These are phyloP conservation scores for Macropus fuliginosus DNA, from an alignment of 2,797 vertebrate species.

Conservation along the genomic window DNA sequence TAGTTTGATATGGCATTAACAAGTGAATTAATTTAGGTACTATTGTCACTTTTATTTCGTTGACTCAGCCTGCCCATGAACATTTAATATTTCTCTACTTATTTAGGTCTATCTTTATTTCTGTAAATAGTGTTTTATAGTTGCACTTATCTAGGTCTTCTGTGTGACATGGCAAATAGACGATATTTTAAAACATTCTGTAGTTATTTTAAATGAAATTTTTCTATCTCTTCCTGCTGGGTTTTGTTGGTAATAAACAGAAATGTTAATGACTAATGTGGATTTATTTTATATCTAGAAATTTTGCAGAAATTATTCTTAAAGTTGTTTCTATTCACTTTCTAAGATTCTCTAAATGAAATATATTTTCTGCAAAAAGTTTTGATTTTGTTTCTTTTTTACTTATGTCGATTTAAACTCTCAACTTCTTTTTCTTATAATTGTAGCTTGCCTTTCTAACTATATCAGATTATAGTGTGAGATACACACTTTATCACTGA, in stretches of 20 bases:
- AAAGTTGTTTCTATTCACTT: background rate
- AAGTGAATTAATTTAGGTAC: background rate
- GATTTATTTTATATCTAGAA: too few relatives aligned
- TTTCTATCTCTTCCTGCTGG: too few relatives aligned
- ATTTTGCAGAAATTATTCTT: background rate
- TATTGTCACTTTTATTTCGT: background rate
- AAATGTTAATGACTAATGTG: too few relatives aligned
- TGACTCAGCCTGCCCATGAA: background rate
- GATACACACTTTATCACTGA: background rate
- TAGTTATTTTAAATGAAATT: too few relatives aligned
- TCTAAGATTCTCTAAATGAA: background rate
- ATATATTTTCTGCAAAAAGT: background rate
- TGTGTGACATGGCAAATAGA: background rate
- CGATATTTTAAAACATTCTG: too few relatives aligned
- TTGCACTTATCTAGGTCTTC: background rate
- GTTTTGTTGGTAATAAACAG: too few relatives aligned
- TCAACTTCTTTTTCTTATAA: background rate
- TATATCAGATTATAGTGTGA: background rate
- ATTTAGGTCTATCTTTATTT: background rate
- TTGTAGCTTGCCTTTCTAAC: background rate
- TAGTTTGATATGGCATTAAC: background rate
- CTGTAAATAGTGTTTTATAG: background rate
- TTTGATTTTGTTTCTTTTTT: background rate
- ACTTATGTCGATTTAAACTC: background rate
- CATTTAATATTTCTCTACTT: background rate